These are phyloP conservation scores for Empidonax alnorum DNA, from an alignment of 2,113 vertebrate species.

Conservation along the genomic window DNA sequence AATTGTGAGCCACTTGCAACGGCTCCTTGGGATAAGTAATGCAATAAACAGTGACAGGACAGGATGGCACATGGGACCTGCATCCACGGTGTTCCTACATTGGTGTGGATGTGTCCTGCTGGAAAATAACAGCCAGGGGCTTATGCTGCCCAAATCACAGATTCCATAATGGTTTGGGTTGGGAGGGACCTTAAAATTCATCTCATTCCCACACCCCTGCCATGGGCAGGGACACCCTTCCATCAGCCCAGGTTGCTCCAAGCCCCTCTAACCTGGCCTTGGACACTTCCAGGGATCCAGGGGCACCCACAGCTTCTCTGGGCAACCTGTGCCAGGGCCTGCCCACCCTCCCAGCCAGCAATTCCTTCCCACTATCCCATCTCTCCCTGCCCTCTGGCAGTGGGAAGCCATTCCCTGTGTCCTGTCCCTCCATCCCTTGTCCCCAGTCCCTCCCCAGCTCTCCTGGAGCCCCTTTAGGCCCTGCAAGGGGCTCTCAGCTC, in stretches of 20 bases:
- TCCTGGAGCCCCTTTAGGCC: background rate
- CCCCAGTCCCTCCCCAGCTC: background rate
- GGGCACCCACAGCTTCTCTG: background rate
- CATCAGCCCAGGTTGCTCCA: accelerated
- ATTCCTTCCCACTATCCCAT: background rate
- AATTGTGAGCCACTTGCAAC: background rate
- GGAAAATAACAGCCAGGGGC: background rate
- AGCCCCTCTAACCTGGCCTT: accelerated
- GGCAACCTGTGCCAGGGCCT: background rate
- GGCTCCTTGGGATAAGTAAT: background rate
- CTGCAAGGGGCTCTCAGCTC: no score
- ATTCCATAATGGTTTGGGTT: no score
- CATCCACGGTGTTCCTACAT: accelerated
- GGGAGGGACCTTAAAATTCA: background rate
- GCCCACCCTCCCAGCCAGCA: accelerated
- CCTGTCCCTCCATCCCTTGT: background rate
- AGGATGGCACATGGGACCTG: background rate
- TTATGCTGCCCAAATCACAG: background rate
- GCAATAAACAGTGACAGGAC: background rate
- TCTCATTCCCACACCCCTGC: accelerated
- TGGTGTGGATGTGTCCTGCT: background rate
- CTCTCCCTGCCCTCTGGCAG: background rate
- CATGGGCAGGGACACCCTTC: background rate
- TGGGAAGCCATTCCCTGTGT: background rate
- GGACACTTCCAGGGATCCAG: background rate